Evolutionary conservation across 2,113 vertebrate genomes (phyloP), one percentile per base, ranked within the genome.

Genomic region (Paratilapia polleni): DNA sequence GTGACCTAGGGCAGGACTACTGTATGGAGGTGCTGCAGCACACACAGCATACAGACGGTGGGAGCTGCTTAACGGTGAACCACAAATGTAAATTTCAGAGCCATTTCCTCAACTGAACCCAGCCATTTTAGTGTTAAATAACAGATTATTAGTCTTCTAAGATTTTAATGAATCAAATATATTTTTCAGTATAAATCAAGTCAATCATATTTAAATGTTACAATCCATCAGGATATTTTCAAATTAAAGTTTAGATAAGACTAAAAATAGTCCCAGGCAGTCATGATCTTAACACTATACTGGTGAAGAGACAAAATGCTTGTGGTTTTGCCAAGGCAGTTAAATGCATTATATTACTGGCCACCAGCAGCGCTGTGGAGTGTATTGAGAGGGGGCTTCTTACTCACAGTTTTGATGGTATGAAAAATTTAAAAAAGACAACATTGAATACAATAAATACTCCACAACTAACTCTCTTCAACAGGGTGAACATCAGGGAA

Each of bases 1-100:
- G 95, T 96, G 95, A 95, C 95, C 91, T 47, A 88, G 84, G 85
- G 84, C 83, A 87, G 56, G 70, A 54, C 87, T 90, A 91, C 88
- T 89, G 91, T 87, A 88, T 54, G 28, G 36, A 85, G 56, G 77
- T 82, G 74, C 36, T 38, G 47, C 19, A 73, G 20, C 31, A 47
- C 79, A 81, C 41, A 34, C 54, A 43, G 68, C 14, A 41, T 59
- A 87, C 62, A 79, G 22, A 88, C 41, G 62, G 20, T 10, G 5
- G 81, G 56, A 78, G 60, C 79, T 88, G 82, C 82, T 91, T 82
- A 87, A 88, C 82, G 24, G 54, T 60, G 13, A 41, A 73, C 54
- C 58, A 77, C 26, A 57, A 60, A 77, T 52, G 49, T n/a, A 64
- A 8, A 77, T 56, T 60, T 81, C 14, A 73, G 19, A 61, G 36